These are phyloP conservation scores for Ostrea edulis DNA, from an alignment of 1,140 invertebrate genomes.

Conservation along the genomic window DNA sequence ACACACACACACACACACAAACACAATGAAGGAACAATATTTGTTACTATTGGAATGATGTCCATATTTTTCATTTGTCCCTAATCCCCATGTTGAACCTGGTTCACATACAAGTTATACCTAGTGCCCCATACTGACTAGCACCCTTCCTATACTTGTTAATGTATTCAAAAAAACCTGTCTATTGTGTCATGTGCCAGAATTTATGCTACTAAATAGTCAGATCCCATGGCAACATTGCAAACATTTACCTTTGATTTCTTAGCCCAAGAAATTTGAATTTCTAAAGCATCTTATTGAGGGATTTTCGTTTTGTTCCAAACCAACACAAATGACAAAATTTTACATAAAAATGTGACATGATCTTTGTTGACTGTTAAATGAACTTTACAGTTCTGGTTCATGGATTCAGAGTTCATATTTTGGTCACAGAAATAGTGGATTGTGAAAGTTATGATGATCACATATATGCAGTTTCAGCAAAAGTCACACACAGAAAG, in stretches of 20 bases:
- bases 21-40: too few relatives aligned
- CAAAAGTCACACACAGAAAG: background rate
- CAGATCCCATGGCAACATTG: background rate
- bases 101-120: too few relatives aligned
- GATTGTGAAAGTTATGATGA: background rate
- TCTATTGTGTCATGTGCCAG: background rate
- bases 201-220: background rate
- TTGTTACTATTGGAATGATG: too few relatives aligned
- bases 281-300: background rate
- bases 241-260: conserved; percentile 9
- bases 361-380: background rate
- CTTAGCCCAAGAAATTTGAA: background rate
- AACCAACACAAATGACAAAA: conserved; percentile 15
- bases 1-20: too few relatives aligned
- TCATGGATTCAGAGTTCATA: conserved; percentile 1
- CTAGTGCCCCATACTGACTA: too few relatives aligned
- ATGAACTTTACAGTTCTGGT: background rate
- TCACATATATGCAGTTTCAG: background rate
- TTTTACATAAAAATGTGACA: conserved; percentile 32
- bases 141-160: too few relatives aligned
- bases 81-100: too few relatives aligned
- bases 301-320: background rate
- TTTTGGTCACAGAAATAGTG: background rate
- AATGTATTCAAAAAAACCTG: background rate
- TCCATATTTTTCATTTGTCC: too few relatives aligned